These are phyloP conservation scores for Crossaster papposus DNA, from an alignment of 53 echinoderm and acorn worm species.

Conservation along the genomic window DNA sequence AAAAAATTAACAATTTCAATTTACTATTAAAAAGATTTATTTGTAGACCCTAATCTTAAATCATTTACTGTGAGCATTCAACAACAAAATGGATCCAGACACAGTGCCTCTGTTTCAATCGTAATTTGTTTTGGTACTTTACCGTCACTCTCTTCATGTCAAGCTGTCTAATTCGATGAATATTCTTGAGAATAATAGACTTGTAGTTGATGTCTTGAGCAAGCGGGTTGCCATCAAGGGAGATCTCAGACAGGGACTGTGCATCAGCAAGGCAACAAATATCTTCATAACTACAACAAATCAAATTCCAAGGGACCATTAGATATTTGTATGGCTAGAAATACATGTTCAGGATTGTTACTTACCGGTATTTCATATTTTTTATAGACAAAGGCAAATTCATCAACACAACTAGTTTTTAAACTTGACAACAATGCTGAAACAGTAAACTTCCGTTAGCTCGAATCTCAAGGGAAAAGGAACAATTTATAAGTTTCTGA, in stretches of 20 bases:
- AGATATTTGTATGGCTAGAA: no score
- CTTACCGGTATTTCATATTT: background rate
- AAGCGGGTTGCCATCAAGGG: constrained; percentile 89
- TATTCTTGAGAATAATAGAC: constrained; percentile 70
- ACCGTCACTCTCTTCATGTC: constrained; percentile 97
- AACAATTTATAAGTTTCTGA: no score
- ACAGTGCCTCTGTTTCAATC: no score
- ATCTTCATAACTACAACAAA: constrained; percentile 85
- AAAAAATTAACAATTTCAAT: no score
- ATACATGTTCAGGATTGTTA: background rate
- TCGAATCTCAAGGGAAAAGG: no score
- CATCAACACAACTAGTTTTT: background rate
- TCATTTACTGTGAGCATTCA: no score
- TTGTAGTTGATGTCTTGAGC: constrained; percentile 91
- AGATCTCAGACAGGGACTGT: constrained; percentile 78
- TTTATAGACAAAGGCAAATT: background rate
- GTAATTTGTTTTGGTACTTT: no score
- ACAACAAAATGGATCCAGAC: no score
- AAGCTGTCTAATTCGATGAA: constrained; percentile 80
- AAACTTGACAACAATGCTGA: no score
- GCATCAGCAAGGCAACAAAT: constrained; percentile 85
- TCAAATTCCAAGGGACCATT: background rate
- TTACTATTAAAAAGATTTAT: no score
- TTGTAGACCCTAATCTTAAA: no score
- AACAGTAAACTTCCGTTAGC: no score